These are phyloP conservation scores for Drosophila pallidifrons DNA, from an alignment of 1,140 invertebrate species.

Conservation along the genomic window DNA sequence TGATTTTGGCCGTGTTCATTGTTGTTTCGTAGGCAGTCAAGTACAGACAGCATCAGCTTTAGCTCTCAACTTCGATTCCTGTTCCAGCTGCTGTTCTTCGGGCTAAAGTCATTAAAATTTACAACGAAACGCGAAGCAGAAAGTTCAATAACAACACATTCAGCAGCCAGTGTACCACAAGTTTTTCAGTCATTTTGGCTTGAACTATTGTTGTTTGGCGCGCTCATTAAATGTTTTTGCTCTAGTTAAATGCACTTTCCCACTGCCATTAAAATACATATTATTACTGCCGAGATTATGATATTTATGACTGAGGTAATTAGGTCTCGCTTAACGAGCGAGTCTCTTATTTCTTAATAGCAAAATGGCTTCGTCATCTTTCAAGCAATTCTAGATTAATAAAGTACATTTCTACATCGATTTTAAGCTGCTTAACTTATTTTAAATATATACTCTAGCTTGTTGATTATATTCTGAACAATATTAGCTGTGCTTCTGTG, in stretches of 20 bases:
- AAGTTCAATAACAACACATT: conserved; percentile 48
- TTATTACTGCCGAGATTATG: background rate
- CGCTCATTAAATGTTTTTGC: conserved; percentile 5
- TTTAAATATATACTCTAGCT: background rate
- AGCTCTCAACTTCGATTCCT: conserved; percentile 3
- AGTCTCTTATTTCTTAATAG: background rate
- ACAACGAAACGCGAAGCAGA: conserved; percentile 43
- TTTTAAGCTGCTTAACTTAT: background rate
- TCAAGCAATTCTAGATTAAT: background rate
- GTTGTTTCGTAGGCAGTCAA: conserved; percentile 25
- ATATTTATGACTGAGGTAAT: background rate
- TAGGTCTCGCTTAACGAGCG: conserved; percentile 1
- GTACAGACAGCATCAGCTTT: background rate
- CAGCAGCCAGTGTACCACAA: background rate
- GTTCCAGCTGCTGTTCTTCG: background rate
- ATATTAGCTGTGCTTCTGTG: background rate
- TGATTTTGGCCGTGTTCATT: conserved; percentile 53
- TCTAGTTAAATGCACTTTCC: conserved; percentile 1
- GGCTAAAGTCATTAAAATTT: conserved; percentile 64
- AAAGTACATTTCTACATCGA: background rate
- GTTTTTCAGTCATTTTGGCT: conserved; percentile 18
- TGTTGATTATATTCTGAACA: background rate
- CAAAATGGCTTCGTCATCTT: background rate
- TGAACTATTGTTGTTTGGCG: background rate
- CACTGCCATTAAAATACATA: background rate